These are phyloP conservation scores for Halcyon senegalensis DNA, from an alignment of 2,113 vertebrate genomes.

Conservation along the genomic window DNA sequence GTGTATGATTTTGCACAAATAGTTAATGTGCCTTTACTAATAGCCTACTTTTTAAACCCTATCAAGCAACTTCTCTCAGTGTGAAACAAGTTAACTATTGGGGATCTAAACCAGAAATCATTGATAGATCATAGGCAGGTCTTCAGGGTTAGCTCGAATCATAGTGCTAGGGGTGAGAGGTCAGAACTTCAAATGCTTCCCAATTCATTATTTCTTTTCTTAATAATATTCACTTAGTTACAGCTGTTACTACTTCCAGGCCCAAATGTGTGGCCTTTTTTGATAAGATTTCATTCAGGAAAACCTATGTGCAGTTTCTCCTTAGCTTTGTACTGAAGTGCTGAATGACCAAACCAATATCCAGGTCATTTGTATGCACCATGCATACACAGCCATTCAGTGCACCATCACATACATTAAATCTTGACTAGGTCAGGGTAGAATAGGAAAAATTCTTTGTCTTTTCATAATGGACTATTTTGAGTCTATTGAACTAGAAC, in stretches of 20 bases:
- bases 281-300: not conserved
- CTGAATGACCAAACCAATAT: not conserved
- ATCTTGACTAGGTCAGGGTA: not conserved
- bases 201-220: constrained; percentile 50
- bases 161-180: constrained; percentile 42
- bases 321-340: not conserved
- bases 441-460: not conserved
- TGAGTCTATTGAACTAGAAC: not conserved
- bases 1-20: not conserved
- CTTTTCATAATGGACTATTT: not conserved
- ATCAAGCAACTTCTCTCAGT: constrained; percentile 33
- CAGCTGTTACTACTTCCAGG: constrained; percentile 49
- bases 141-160: constrained; percentile 55
- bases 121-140: constrained; percentile 50
- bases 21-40: not conserved
- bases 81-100: constrained; percentile 55
- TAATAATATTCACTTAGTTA: constrained; percentile 6
- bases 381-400: rapidly evolving
- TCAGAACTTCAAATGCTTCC: constrained; percentile 65
- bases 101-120: constrained; percentile 57
- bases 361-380: not conserved
- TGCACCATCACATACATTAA: rapidly evolving
- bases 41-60: constrained; percentile 1
- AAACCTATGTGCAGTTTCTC: not conserved
- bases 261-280: constrained; percentile 1